Conservation (phyloP, 2,797 vertebrate species). For the Melanotaenia nigrans region DNA sequence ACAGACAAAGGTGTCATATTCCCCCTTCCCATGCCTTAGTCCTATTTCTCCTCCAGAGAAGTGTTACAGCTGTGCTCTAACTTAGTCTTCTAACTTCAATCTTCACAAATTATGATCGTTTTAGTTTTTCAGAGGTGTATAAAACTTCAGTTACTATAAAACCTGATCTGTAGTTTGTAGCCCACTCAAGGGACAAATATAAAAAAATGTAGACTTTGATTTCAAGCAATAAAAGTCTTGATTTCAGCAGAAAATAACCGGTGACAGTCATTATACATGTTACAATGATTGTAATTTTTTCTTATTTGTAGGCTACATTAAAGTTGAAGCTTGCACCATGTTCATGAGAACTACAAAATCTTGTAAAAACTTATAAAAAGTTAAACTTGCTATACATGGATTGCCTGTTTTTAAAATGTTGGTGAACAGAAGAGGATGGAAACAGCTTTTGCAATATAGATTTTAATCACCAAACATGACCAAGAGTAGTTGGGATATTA, state of each 20-base stretch:
- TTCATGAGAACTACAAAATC: neutral
- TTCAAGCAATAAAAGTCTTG: neutral
- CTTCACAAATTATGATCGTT: neutral
- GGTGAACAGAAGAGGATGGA: neutral
- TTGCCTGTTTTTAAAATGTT: neutral
- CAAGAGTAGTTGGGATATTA: neutral
- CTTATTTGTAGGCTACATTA: neutral
- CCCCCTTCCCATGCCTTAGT: constrained; percentile 23
- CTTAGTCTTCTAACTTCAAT: constrained; percentile 18
- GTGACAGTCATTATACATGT: neutral
- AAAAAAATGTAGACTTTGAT: neutral
- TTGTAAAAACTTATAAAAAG: neutral
- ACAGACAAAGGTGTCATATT: constrained; percentile 64
- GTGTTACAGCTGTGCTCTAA: constrained; percentile 11
- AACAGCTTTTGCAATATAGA: neutral
- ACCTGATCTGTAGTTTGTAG: neutral
- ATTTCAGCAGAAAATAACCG: neutral
- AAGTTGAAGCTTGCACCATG: neutral
- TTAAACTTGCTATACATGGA: neutral
- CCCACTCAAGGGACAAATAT: neutral
- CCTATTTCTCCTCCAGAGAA: constrained; percentile 11
- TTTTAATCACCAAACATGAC: neutral
- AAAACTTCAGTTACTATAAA: neutral
- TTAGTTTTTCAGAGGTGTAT: neutral
- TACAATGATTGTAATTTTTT: neutral